phyloP scores from a whole-genome alignment of 1,140 invertebrate genomes.

The Colletes latitarsis region DNA sequence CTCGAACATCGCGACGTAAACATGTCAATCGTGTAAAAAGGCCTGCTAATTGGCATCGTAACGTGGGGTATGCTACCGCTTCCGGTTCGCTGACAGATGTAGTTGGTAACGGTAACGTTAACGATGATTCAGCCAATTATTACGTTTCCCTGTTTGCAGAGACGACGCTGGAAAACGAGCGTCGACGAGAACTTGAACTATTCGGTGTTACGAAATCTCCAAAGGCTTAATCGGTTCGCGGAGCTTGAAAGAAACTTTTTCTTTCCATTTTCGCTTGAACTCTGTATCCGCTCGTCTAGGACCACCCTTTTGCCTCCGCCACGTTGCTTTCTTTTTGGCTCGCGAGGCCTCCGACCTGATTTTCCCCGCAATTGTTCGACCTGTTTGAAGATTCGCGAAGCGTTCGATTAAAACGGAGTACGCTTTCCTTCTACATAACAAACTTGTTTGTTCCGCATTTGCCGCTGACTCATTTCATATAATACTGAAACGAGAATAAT shows the following conservation, averaged over 20 bases:
- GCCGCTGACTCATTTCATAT: too few species aligned
- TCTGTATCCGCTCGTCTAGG: background rate
- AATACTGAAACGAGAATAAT: too few species aligned
- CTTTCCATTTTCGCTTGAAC: background rate
- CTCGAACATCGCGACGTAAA: background rate
- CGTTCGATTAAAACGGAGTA: conserved; percentile 29
- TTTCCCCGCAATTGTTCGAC: background rate
- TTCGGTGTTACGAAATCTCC: too few species aligned
- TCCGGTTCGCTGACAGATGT: background rate
- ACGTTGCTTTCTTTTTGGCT: background rate
- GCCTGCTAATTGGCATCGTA: background rate
- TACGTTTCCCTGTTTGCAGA: background rate
- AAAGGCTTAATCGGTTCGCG: too few species aligned
- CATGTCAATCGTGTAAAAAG: background rate
- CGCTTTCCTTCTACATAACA: background rate
- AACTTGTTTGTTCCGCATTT: background rate
- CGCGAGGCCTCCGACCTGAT: conserved; percentile 8
- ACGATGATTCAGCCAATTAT: background rate
- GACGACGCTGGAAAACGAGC: background rate
- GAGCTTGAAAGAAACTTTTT: background rate
- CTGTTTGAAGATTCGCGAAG: background rate
- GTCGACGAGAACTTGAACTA: background rate
- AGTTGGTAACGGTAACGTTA: too few species aligned
- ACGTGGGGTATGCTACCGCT: background rate
- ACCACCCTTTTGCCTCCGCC: background rate